These are phyloP conservation scores for Acestrorhynchus altus DNA, from an alignment of 2,797 vertebrate species.

Conservation along the genomic window DNA sequence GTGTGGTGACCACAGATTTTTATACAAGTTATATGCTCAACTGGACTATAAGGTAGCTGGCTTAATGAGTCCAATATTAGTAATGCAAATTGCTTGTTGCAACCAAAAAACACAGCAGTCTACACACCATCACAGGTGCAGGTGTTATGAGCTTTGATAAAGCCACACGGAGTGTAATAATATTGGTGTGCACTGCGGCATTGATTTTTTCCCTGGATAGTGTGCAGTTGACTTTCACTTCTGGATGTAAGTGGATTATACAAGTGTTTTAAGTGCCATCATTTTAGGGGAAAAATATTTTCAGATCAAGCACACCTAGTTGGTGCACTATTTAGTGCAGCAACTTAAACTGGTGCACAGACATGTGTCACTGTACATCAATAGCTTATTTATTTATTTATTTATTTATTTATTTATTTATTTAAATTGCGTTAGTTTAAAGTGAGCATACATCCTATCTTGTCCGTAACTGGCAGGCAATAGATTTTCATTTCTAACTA, in stretches of 20 bases:
- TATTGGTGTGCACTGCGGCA: slow-evolving; percentile 1
- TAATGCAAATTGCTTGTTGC: neutral
- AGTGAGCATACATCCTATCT: too few species aligned
- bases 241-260: slow-evolving; percentile 13
- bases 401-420: too few species aligned
- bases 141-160: slow-evolving; percentile 17
- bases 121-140: neutral
- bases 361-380: neutral
- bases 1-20: neutral
- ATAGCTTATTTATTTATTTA: neutral
- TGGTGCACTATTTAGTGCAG: too few species aligned
- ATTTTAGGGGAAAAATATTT: slow-evolving; percentile 16
- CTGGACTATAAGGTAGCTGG: neutral
- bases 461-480: too few species aligned
- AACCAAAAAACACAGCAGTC: neutral
- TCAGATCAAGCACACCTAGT: neutral
- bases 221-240: slow-evolving; percentile 3
- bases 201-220: slow-evolving; percentile 20
- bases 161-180: slow-evolving; percentile 6
- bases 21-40: neutral
- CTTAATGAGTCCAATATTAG: neutral
- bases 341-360: neutral
- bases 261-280: slow-evolving; percentile 11
- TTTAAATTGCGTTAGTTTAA: too few species aligned
- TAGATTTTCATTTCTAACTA: too few species aligned